Base-by-base conservation (phyloP, 2,797 vertebrate genomes). In the Sebastolobus alascanus region DNA sequence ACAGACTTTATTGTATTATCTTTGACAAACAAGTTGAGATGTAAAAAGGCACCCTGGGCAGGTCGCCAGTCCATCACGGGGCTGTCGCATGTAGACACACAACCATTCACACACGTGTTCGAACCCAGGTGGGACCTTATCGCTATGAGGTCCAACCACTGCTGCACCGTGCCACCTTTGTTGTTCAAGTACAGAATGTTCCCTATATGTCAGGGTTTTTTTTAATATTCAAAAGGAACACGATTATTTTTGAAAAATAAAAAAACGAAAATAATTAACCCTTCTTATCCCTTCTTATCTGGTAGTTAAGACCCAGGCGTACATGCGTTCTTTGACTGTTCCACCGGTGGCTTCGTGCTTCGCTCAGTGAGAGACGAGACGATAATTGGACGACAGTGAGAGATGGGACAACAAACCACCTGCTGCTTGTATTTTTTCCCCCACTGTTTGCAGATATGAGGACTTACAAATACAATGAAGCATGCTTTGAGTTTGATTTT, bases 321-420 rank as follows among this genome's bases (percentile, higher is more conserved):
- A 46, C 1, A 18, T 46, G 16, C 16, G 0, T 18, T n/a, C 20
- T 52, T 52, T 52, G 2, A 27, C 73, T 84, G 73, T 89, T 88
- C 82, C 87, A 85, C 84, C 66, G 60, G 75, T 91, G 89, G 89
- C 88, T 68, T 29, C 43, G 8, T 75, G 86, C 87, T 83, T 80
- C 59, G 35, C 74, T 72, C 40, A 52, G 63, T 87, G 71, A 81
- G 52, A 71, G 50, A 68, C 20, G 52, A 86, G 59, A 77, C 70
- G 79, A 77, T 89, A 80, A 87, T 83, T 84, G 82, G 68, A 80
- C 74, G 78, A 82, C 84, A 67, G 66, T 25, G 56, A 80, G 74
- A 88, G 52, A 81, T 78, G 75, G 71, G 81, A 77, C 67, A 83
- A 75, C 54, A 72, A 79, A 83, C 82, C 86, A 90, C 90, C 86